phyloP scores from a whole-genome alignment of 1,140 invertebrate genomes.

The Scaptomyza hsui region DNA sequence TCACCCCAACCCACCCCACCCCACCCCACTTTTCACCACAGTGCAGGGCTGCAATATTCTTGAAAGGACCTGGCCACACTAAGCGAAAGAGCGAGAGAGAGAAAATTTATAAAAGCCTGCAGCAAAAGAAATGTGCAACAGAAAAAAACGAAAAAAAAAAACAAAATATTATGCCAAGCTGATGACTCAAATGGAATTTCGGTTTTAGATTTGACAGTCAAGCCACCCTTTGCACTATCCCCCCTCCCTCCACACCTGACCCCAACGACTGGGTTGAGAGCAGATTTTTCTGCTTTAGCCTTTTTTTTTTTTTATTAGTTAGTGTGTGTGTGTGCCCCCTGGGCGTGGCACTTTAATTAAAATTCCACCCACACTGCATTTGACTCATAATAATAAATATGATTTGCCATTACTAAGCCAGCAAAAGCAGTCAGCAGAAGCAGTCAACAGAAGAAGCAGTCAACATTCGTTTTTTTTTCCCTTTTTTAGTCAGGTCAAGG shows the following conservation, averaged over 20 bases:
- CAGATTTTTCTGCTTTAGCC: conserved; percentile 18
- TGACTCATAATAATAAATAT: conserved; percentile 48
- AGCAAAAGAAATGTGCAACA: conserved; percentile 40
- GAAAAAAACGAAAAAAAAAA: no score
- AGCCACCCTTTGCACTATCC: not conserved
- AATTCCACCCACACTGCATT: conserved; percentile 39
- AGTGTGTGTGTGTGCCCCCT: conserved; percentile 11
- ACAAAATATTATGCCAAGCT: conserved; percentile 35
- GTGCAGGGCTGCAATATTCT: conserved; percentile 7
- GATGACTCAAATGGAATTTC: conserved; percentile 41
- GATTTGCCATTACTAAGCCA: conserved; percentile 27
- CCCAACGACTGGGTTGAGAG: not conserved
- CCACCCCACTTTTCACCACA: not conserved
- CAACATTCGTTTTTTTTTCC: no score
- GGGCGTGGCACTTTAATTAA: conserved; percentile 56
- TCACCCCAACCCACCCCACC: not conserved
- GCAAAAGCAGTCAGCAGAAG: not conserved
- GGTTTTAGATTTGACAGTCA: conserved; percentile 40
- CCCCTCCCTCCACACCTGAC: not conserved
- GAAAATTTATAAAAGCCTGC: conserved; percentile 42
- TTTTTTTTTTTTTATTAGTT: conserved; percentile 28
- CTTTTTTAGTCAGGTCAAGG: conserved; percentile 1
- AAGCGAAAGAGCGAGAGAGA: not conserved
- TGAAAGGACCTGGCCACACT: conserved; percentile 27
- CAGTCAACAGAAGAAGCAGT: not conserved